Evolutionary conservation across 2,888 invertebrate species (phyloP).

Genomic region (Chydorus sphaericus): DNA sequence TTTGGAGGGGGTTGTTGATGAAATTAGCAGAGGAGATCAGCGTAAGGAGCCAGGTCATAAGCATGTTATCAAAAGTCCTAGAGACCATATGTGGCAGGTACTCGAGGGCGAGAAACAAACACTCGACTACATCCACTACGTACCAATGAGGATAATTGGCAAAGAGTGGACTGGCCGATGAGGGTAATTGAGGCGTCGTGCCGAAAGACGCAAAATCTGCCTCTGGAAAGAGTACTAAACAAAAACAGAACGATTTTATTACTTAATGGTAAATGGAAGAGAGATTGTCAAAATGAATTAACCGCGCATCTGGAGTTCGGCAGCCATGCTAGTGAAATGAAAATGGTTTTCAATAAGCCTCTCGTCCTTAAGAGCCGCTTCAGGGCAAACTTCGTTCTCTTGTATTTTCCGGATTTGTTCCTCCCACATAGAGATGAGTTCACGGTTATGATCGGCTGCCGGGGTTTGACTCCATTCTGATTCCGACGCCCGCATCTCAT

Average conservation of each 20-base stretch:
- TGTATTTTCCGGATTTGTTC: slow-evolving; percentile 49
- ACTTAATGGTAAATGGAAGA: no score
- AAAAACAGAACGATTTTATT: no score
- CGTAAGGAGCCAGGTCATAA: slow-evolving; percentile 75
- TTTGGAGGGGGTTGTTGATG: slow-evolving; percentile 89
- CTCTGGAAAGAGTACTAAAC: slow-evolving; percentile 28
- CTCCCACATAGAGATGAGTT: slow-evolving; percentile 71
- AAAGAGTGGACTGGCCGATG: slow-evolving; percentile 56
- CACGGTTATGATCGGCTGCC: slow-evolving; percentile 60
- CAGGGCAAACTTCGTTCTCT: slow-evolving; percentile 81
- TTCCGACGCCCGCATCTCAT: slow-evolving; percentile 66
- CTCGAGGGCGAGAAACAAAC: slow-evolving; percentile 82
- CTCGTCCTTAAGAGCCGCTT: slow-evolving; percentile 74
- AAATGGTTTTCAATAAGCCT: slow-evolving; percentile 64
- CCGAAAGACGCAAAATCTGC: slow-evolving; percentile 25
- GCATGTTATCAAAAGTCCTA: slow-evolving; percentile 60
- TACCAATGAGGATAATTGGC: slow-evolving; percentile 89
- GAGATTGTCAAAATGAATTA: no score
- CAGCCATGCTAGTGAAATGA: slow-evolving; percentile 73
- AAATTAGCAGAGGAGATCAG: slow-evolving; percentile 79
- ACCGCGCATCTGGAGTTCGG: slow-evolving; percentile 54
- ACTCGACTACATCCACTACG: slow-evolving; percentile 93
- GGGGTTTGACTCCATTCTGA: slow-evolving; percentile 65
- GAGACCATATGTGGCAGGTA: slow-evolving; percentile 59
- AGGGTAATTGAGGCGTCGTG: slow-evolving; percentile 34